Conservation (phyloP, 1,140 invertebrate species). For the Conus ventricosus region DNA sequence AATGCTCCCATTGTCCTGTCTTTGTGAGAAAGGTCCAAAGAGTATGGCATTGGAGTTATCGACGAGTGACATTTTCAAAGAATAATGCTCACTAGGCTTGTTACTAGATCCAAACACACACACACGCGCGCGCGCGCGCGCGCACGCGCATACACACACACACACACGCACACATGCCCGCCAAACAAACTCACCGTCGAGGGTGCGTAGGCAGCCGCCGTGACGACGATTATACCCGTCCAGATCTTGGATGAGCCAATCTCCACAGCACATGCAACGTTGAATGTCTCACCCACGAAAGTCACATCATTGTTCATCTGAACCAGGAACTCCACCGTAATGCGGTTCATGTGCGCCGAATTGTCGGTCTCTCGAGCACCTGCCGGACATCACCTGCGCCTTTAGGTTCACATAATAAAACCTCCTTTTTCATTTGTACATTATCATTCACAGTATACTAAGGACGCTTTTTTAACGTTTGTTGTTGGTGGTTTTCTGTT, state of each 20-base stretch:
- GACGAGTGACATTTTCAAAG: too few species aligned
- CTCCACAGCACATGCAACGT: conserved; percentile 55
- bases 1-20: too few species aligned
- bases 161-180: too few species aligned
- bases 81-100: too few species aligned
- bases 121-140: too few species aligned
- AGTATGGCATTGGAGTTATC: too few species aligned
- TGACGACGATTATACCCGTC: conserved; percentile 51
- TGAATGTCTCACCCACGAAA: conserved; percentile 43
- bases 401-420: not conserved
- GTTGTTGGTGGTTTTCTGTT: too few species aligned
- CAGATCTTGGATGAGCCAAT: conserved; percentile 55
- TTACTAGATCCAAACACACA: too few species aligned
- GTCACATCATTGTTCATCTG: conserved; percentile 49
- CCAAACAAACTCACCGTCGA: conserved; percentile 33
- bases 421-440: not conserved
- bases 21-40: too few species aligned
- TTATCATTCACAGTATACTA: not conserved
- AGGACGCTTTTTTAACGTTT: not conserved
- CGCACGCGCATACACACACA: too few species aligned
- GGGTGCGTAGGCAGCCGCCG: conserved; percentile 15
- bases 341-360: conserved; percentile 41
- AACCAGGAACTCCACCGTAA: conserved; percentile 53
- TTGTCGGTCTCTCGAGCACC: conserved; percentile 47
- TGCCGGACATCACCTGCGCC: conserved; percentile 23